Conservation (phyloP, 2,113 vertebrate species). For the Tupaia tana region DNA sequence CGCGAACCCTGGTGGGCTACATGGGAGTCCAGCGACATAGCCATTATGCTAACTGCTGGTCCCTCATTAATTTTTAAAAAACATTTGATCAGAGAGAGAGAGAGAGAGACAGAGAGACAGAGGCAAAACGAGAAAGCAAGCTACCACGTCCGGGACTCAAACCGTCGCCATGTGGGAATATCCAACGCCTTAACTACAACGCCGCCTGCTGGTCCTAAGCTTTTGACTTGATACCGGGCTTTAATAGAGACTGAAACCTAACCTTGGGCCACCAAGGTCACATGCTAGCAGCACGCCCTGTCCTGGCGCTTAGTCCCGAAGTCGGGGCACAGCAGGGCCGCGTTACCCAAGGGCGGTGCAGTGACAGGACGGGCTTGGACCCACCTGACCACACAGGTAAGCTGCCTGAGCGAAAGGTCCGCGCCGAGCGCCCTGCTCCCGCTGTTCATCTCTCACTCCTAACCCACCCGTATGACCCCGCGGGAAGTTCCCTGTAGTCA, state of each 20-base stretch:
- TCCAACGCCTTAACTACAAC: too few species aligned
- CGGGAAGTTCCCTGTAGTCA: not conserved
- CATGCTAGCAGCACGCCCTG: not conserved
- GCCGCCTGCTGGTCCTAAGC: not conserved
- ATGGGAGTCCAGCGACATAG: too few species aligned
- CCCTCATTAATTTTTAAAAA: too few species aligned
- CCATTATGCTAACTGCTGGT: too few species aligned
- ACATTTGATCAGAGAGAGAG: too few species aligned
- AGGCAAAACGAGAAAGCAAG: too few species aligned
- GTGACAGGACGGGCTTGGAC: not conserved
- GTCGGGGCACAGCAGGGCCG: accelerated
- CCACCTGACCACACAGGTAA: not conserved
- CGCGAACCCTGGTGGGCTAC: too few species aligned
- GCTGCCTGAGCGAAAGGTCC: not conserved
- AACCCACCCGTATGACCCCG: not conserved
- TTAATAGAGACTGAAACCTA: not conserved
- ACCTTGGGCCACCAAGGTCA: not conserved
- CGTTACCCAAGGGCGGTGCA: not conserved
- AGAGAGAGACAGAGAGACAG: too few species aligned
- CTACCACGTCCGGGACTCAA: too few species aligned
- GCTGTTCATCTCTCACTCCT: not conserved
- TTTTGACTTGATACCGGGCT: not conserved
- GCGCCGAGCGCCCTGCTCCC: not conserved
- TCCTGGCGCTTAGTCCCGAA: too few species aligned
- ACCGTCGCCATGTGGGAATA: too few species aligned